These are phyloP conservation scores for Capitella teleta DNA, from an alignment of 1,140 invertebrate species.

Conservation along the genomic window DNA sequence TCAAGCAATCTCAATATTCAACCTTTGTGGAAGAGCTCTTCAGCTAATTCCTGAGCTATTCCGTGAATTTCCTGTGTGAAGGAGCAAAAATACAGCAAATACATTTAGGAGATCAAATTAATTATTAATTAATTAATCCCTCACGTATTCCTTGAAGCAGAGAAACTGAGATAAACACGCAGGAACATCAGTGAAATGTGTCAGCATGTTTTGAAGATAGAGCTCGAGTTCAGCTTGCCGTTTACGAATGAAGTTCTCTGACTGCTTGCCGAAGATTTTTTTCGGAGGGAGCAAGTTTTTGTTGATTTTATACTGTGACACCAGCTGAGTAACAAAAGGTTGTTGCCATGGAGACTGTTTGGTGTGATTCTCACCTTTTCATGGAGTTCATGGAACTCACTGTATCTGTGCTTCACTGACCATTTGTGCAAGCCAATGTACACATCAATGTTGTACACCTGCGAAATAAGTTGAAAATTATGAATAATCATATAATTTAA, in stretches of 20 bases:
- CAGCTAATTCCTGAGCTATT: neutral
- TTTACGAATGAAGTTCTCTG: conserved; percentile 72
- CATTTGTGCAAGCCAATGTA: conserved; percentile 60
- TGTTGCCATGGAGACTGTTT: neutral
- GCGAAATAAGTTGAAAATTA: conserved; percentile 10
- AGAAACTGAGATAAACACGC: conserved; percentile 31
- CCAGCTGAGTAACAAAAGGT: neutral
- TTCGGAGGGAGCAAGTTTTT: conserved; percentile 81
- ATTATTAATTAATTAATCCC: too few relatives aligned
- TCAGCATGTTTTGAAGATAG: conserved; percentile 58
- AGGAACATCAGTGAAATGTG: conserved; percentile 26
- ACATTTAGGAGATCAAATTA: too few relatives aligned
- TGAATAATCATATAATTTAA: too few relatives aligned
- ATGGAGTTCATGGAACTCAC: conserved; percentile 76
- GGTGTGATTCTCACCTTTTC: conserved; percentile 50
- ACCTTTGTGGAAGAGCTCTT: conserved; percentile 15
- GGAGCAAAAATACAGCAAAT: neutral
- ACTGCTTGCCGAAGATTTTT: conserved; percentile 69
- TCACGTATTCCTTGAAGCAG: conserved; percentile 42
- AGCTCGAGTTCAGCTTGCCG: conserved; percentile 63
- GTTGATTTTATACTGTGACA: conserved; percentile 28
- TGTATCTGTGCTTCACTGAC: conserved; percentile 73
- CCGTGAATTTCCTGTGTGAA: conserved; percentile 6
- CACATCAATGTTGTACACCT: conserved; percentile 55
- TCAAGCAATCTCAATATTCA: neutral